Base-by-base conservation (phyloP, 2,113 vertebrate genomes). In the Notothenia rossii region DNA sequence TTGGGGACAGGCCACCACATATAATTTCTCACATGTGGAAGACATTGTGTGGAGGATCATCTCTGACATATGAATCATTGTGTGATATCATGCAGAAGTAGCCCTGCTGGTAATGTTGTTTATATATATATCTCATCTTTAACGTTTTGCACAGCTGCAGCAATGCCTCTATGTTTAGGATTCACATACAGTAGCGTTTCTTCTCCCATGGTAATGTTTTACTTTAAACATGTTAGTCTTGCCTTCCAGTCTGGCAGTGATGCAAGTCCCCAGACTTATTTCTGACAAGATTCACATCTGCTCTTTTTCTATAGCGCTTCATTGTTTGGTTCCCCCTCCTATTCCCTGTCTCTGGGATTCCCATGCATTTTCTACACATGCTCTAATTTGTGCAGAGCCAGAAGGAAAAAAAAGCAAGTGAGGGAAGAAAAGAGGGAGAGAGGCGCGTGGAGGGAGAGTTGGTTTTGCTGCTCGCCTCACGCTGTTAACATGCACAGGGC, bases 401-500 rank as follows among this genome's bases (percentile, higher is more conserved):
- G 77, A 69, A 67, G 75, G 67, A 75, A 25, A 71, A 69, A n/a
- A 50, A 10, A 10, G 63, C 56, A 58, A 50, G 40, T 40, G 36
- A 64, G 25, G 45, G 36, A 55, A 25, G 40, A 22, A 36, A 25
- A 12, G 33, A 65, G 54, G n/a, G 62, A 72, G 53, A 40, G 29
- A 62, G 43, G 29, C 53, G 7, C 0, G 3, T 61, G 54, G 58
- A 58, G 62, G 40, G 60, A 77, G 59, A 75, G 77, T 51, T 71
- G 55, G 50, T 66, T 75, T 82, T 76, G 4, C 79, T 77, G 58
- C 56, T 63, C n/a, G 54, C 58, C 79, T 77, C 69, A 60, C 75
- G 63, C 63, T 74, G 79, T 79, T 86, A 88, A 84, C 72, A 83
- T 73, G 60, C 74, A 65, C 65, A 11, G 53, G 65, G 82, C 70